Base-by-base conservation (phyloP, 1,140 invertebrate genomes). In the Semibalanus balanoides region DNA sequence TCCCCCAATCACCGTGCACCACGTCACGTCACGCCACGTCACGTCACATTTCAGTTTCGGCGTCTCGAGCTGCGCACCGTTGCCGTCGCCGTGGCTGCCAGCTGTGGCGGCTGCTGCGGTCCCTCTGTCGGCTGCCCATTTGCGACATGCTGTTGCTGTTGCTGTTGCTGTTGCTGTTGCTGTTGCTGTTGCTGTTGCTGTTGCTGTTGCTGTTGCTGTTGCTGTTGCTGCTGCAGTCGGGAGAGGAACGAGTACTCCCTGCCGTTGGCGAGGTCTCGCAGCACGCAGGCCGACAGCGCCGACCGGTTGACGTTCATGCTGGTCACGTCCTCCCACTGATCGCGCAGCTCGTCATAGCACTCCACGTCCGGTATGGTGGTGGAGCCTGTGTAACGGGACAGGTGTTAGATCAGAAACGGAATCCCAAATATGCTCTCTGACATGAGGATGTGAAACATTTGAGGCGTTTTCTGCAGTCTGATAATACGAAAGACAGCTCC, bases 271-370 rank as follows among this genome's bases (percentile, higher is more conserved):
- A 90, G 82, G 0, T 86, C 87, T 31, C 83, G 82, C 0, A 90
- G 78, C 0, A 90, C 88, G 79, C 88, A 90, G 3, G 88, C 89
- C 79, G 86, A 88, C 30, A 90, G 81, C 0, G 89, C 89, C 28
- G 88, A 90, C 11, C 89, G 83, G 78, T 89, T 90, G 3, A 91
- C 82, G 81, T 90, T 90, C 88, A 92, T 90, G 0, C 87, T 86
- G 0, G 88, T 85, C 0, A 87, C 87, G 77, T 89, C 87, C 78
- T 86, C 86, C 91, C 91, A 92, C 80, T 90, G 87, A 80, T 90
- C 85, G 1, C 85, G 86, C 74, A 88, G 87, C 0, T 85, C 85
- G 78, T 91, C 89, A 81, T 90, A 92, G 80, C 89, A 91, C 80
- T 92, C 91, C 70, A 91, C 90, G 80, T 88, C 70, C 28, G 70